A percentile compares a stretch with the other conserved stretches of the same genome.
phyloP scores from a whole-genome alignment of 2,888 invertebrate genomes.

The Rutpela maculata region DNA sequence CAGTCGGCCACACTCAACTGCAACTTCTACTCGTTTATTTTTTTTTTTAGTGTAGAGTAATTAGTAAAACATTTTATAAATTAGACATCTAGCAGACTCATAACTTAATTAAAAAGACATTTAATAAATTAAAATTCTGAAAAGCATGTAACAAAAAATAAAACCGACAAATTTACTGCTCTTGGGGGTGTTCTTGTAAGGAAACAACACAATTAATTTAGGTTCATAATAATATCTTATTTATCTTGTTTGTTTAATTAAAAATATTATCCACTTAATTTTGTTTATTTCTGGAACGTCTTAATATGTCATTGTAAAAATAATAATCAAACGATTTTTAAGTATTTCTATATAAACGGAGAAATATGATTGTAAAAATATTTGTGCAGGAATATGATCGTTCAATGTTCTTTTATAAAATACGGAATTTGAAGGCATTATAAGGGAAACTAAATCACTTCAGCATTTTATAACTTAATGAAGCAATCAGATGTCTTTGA shows the following conservation, averaged over 20 bases:
- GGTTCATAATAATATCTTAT: neutral
- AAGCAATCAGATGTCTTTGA: slow-evolving; percentile 19
- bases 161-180: neutral
- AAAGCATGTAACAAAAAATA: neutral
- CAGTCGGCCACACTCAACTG: no score
- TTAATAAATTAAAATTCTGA: neutral
- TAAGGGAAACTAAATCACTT: slow-evolving; percentile 18
- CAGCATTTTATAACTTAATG: slow-evolving; percentile 21
- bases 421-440: slow-evolving; percentile 1
- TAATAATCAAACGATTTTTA: neutral
- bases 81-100: no score
- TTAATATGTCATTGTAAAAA: neutral
- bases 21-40: no score
- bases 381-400: neutral
- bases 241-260: neutral
- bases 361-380: slow-evolving; percentile 2
- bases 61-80: no score
- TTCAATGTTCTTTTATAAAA: slow-evolving; percentile 1
- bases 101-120: neutral
- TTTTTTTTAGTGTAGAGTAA: no score
- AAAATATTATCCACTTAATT: neutral
- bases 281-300: neutral
- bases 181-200: neutral
- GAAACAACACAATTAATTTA: neutral
- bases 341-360: no score